Conservation (phyloP, 2,113 vertebrate genomes). For the Aplodontia rufa region DNA sequence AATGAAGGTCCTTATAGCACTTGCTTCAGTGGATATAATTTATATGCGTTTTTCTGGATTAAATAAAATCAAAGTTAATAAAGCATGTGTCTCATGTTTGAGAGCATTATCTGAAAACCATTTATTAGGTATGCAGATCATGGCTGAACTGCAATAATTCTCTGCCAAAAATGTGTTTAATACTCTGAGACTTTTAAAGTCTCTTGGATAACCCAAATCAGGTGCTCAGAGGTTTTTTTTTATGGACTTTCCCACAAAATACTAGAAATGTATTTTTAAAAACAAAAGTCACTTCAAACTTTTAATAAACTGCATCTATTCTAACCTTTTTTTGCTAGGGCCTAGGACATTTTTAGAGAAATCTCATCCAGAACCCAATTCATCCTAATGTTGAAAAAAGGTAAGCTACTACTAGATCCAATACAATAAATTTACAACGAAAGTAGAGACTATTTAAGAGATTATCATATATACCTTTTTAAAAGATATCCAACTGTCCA, state of each 20-base stretch:
- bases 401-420: neutral
- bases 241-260: neutral
- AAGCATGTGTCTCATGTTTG: neutral
- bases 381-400: constrained; percentile 17
- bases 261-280: neutral
- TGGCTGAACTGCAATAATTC: neutral
- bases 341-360: neutral
- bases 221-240: neutral
- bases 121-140: neutral
- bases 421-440: constrained; percentile 3
- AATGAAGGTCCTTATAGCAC: neutral
- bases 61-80: constrained; percentile 10
- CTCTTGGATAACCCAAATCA: neutral
- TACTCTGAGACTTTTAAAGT: neutral
- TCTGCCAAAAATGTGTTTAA: neutral
- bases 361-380: neutral
- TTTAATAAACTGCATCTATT: constrained; percentile 36
- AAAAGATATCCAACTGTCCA: neutral
- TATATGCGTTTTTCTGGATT: neutral
- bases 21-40: neutral
- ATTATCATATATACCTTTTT: constrained; percentile 12
- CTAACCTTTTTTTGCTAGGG: constrained; percentile 28
- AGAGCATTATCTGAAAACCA: neutral
- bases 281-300: constrained; percentile 10
- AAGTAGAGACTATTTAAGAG: constrained; percentile 12